Percentiles rank a stretch among this genome's conserved stretches.
These are phyloP conservation scores for Setipinna tenuifilis DNA, from an alignment of 2,797 vertebrate species.

Conservation along the genomic window DNA sequence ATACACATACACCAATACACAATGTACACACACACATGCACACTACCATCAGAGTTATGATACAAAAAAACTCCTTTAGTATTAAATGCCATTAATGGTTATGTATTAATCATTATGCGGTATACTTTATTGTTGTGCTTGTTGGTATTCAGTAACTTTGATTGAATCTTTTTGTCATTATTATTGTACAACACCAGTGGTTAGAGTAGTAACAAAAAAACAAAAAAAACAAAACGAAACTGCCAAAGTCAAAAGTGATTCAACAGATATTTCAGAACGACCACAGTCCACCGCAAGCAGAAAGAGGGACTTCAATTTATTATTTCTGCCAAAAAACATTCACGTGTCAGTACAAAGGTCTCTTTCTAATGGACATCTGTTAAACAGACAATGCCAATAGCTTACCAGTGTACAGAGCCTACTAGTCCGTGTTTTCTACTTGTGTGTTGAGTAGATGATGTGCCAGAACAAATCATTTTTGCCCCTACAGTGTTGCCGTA, in stretches of 20 bases:
- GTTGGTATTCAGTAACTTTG: conserved; percentile 40
- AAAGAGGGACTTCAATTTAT: not conserved
- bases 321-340: conserved; percentile 11
- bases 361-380: not conserved
- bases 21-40: not conserved
- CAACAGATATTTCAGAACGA: not conserved
- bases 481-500: conserved; percentile 21
- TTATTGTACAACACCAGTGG: conserved; percentile 17
- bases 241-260: conserved; percentile 17
- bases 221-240: not conserved
- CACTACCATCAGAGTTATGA: not conserved
- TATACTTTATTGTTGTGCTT: conserved; percentile 40
- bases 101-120: conserved; percentile 28
- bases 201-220: conserved; percentile 22
- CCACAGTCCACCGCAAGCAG: not conserved
- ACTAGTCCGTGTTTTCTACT: conserved; percentile 1
- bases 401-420: not conserved
- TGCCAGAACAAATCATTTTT: not conserved
- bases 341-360: conserved; percentile 6
- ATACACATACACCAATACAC: conserved; percentile 15
- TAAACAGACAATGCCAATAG: not conserved
- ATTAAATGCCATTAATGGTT: conserved; percentile 27
- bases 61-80: conserved; percentile 26
- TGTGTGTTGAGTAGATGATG: not conserved
- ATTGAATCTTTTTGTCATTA: conserved; percentile 39